Conservation (phyloP, 2,888 invertebrate species). For the Hirtodrosophila trivittata region DNA sequence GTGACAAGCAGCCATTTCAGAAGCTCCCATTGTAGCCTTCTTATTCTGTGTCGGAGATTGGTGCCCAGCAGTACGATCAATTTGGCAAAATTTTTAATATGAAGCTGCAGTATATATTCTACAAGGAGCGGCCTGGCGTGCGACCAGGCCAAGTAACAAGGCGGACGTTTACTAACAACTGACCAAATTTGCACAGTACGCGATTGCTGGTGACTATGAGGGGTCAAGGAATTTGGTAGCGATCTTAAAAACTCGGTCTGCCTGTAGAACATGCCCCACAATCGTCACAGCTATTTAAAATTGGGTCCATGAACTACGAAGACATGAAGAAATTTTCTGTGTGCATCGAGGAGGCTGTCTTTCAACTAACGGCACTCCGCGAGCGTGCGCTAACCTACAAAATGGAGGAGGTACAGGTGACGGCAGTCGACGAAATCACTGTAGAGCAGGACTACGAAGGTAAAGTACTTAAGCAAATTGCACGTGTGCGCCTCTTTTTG, state of each 20-base stretch:
- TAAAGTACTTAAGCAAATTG: conserved; percentile 94
- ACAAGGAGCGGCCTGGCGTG: conserved; percentile 98
- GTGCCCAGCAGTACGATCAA: conserved; percentile 98
- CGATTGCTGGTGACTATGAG: conserved; percentile 96
- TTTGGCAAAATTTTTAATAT: conserved; percentile 99
- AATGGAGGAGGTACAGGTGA: conserved; percentile 97
- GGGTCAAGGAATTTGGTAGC: conserved; percentile 97
- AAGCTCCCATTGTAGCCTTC: conserved; percentile 97
- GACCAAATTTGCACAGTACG: conserved; percentile 96
- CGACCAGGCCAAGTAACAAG: conserved; percentile 97
- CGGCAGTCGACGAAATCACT: conserved; percentile 95
- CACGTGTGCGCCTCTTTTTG: conserved; percentile 97
- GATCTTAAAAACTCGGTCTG: conserved; percentile 96
- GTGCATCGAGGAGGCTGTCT: conserved; percentile 96
- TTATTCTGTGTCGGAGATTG: conserved; percentile 97
- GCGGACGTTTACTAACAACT: conserved; percentile 96
- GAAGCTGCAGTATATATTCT: conserved; percentile 97
- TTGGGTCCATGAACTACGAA: conserved; percentile 94
- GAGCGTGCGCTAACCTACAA: conserved; percentile 96
- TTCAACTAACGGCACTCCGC: conserved; percentile 92
- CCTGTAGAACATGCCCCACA: conserved; percentile 99
- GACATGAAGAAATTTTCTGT: conserved; percentile 96
- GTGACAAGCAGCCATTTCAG: conserved; percentile 96
- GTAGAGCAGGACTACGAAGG: conserved; percentile 95
- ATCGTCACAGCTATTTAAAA: conserved; percentile 96